These are phyloP conservation scores for Drosophila aff. DNA, from an alignment of 1,140 invertebrate species.

Conservation along the genomic window DNA sequence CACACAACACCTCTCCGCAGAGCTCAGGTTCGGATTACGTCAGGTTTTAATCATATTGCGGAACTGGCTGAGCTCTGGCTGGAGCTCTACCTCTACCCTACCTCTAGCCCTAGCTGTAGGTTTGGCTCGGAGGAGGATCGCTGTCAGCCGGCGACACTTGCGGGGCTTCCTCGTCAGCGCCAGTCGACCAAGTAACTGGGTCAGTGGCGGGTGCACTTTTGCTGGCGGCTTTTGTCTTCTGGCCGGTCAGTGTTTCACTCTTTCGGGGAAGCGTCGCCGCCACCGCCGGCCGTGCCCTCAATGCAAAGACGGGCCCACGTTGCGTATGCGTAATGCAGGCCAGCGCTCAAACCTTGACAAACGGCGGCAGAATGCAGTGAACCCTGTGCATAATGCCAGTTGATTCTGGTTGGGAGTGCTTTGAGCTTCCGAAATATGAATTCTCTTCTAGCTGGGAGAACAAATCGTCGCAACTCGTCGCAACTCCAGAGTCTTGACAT, in stretches of 20 bases:
- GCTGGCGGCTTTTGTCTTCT: slow-evolving; percentile 62
- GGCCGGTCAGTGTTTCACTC: slow-evolving; percentile 21
- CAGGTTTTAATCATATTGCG: slow-evolving; percentile 79
- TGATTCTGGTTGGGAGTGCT: slow-evolving; percentile 1
- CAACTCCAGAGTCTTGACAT: slow-evolving; percentile 57
- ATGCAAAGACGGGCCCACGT: slow-evolving; percentile 22
- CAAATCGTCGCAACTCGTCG: slow-evolving; percentile 38
- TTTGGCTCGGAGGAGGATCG: slow-evolving; percentile 56
- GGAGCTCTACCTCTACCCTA: slow-evolving; percentile 21
- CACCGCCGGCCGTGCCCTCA: slow-evolving; percentile 41
- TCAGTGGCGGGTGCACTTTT: slow-evolving; percentile 69
- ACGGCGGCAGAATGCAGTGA: slow-evolving; percentile 19
- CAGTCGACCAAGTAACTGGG: slow-evolving; percentile 67
- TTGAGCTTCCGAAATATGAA: slow-evolving; percentile 39
- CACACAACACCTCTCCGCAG: slow-evolving; percentile 41
- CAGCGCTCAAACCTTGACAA: slow-evolving; percentile 59
- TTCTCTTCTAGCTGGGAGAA: slow-evolving; percentile 16
- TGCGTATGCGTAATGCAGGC: slow-evolving; percentile 67
- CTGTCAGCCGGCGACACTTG: slow-evolving; percentile 65
- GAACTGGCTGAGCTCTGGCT: slow-evolving; percentile 58
- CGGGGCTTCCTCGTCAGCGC: slow-evolving; percentile 49
- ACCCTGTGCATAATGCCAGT: neutral
- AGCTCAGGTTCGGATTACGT: slow-evolving; percentile 65
- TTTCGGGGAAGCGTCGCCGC: slow-evolving; percentile 26
- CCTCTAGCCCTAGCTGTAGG: slow-evolving; percentile 14